Conservation (phyloP, 2,797 vertebrate species). For the Chiroxiphia lanceolata region DNA sequence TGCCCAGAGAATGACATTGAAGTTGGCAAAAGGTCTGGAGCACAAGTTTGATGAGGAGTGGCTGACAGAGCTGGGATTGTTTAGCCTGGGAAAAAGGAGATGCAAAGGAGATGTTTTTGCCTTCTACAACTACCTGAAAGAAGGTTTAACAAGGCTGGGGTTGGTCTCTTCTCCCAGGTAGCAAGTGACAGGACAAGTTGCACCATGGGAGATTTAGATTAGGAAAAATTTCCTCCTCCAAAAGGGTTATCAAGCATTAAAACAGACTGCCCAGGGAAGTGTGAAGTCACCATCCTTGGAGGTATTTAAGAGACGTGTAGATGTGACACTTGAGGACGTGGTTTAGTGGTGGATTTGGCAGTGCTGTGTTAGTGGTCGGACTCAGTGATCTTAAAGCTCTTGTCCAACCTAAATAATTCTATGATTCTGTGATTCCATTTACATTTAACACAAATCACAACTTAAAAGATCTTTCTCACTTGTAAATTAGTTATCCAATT, state of each 20-base stretch:
- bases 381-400: not conserved
- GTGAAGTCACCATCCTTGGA: fast-evolving
- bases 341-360: not conserved
- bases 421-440: not conserved
- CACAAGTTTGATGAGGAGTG: not conserved
- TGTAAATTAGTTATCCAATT: not conserved
- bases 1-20: not conserved
- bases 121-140: not conserved
- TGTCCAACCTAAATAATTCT: not conserved
- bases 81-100: not conserved
- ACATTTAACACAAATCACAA: not conserved
- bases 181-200: not conserved
- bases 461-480: not conserved
- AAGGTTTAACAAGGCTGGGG: not conserved
- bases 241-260: not conserved
- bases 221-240: not conserved
- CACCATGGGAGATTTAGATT: not conserved
- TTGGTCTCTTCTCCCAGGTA: not conserved
- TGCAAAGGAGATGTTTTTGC: not conserved
- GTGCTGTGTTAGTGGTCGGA: not conserved
- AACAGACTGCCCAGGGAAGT: not conserved
- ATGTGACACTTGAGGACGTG: not conserved
- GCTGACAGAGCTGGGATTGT: not conserved
- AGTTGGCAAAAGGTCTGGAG: not conserved
- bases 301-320: not conserved